Evolutionary conservation across 2,888 invertebrate genomes (phyloP).

Genomic region (Pterobdella sp.): DNA sequence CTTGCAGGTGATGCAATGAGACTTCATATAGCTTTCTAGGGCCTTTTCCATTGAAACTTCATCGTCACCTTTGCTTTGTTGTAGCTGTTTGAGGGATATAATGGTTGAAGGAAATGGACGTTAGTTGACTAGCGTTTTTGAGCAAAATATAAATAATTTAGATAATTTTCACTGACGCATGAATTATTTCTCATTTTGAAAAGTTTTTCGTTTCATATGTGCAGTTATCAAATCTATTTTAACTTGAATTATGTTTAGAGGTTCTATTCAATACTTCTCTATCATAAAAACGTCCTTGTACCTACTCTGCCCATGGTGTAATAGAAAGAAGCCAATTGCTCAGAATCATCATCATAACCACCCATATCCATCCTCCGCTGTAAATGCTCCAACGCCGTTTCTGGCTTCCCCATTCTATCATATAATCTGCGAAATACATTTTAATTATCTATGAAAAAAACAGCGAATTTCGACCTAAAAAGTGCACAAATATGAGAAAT

Average conservation of each 20-base stretch:
- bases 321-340: not conserved
- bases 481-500: not conserved
- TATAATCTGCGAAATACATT: not conserved
- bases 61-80: not conserved
- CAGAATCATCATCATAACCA: not conserved
- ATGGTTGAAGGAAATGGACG: not conserved
- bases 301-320: conserved; percentile 8
- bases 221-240: no score
- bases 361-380: not conserved
- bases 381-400: not conserved
- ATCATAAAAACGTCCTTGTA: no score
- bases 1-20: not conserved
- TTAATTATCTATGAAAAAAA: not conserved
- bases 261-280: no score
- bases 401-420: not conserved
- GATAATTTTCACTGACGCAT: no score
- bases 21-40: not conserved
- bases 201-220: no score
- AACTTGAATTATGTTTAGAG: no score
- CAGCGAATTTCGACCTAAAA: not conserved
- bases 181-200: no score
- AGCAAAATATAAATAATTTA: no score
- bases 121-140: no score
- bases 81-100: not conserved
- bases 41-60: not conserved